A percentile compares a stretch with the other conserved stretches of the same genome.
These are phyloP conservation scores for Archaeoteleia sp. DNA, from an alignment of 2,888 invertebrate species.

Conservation along the genomic window DNA sequence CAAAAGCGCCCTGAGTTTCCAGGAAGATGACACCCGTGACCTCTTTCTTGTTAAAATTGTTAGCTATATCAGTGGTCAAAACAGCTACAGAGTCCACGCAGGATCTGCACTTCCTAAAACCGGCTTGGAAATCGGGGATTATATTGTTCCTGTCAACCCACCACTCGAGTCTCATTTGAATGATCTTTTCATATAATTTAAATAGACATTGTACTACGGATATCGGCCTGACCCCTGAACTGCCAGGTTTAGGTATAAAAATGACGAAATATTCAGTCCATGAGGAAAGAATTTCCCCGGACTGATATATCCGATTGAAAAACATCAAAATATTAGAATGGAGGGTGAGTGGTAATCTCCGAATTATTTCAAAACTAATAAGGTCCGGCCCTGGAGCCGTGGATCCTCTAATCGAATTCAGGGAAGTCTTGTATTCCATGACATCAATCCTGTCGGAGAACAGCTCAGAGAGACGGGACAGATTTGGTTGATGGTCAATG, in stretches of 20 bases:
- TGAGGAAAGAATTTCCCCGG: too few relatives aligned
- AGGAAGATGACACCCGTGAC: not conserved
- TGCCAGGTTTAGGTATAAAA: not conserved
- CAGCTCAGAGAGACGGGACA: too few relatives aligned
- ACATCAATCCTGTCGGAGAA: too few relatives aligned
- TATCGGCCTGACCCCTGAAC: not conserved
- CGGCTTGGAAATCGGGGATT: not conserved
- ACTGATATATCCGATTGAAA: too few relatives aligned
- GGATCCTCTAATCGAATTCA: too few relatives aligned
- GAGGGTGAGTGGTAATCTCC: too few relatives aligned
- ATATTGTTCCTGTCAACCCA: constrained; percentile 1
- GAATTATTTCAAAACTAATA: too few relatives aligned
- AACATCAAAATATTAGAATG: too few relatives aligned
- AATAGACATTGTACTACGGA: not conserved
- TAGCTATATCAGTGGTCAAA: not conserved
- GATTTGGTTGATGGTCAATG: too few relatives aligned
- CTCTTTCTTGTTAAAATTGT: not conserved
- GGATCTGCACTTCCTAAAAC: not conserved
- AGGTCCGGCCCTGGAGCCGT: too few relatives aligned
- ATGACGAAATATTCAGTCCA: not conserved
- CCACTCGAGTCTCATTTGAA: constrained; percentile 4
- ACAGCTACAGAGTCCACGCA: constrained; percentile 1
- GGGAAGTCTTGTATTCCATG: too few relatives aligned
- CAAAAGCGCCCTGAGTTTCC: not conserved
- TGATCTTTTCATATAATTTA: constrained; percentile 4